Conservation (phyloP, 2,797 vertebrate genomes). For the Harpagifer antarcticus region DNA sequence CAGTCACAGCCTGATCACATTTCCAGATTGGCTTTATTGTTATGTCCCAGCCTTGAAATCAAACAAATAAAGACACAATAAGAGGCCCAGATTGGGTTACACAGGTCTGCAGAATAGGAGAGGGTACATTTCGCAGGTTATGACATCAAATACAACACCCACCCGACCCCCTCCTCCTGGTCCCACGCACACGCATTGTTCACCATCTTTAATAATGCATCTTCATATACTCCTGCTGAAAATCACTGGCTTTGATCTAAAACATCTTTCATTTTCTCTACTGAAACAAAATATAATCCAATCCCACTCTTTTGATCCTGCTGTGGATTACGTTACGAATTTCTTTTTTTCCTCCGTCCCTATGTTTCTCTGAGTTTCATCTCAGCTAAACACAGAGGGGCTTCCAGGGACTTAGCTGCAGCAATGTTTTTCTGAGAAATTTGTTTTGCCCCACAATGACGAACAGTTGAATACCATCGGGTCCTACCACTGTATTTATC, state of each 20-base stretch:
- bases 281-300: conserved; percentile 84
- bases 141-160: conserved; percentile 87
- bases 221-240: conserved; percentile 78
- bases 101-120: conserved; percentile 79
- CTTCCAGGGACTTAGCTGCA: conserved; percentile 52
- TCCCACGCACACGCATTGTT: conserved; percentile 62
- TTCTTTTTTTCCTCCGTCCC: conserved; percentile 62
- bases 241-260: conserved; percentile 87
- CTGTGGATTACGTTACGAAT: conserved; percentile 83
- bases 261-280: conserved; percentile 79
- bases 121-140: conserved; percentile 84
- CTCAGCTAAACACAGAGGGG: conserved; percentile 43
- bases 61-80: conserved; percentile 90
- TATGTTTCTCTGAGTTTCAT: conserved; percentile 59
- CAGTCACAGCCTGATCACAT: conserved; percentile 88
- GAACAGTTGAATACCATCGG: conserved; percentile 28
- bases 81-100: conserved; percentile 82
- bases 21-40: conserved; percentile 90
- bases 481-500: conserved; percentile 9
- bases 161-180: background rate
- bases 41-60: conserved; percentile 83
- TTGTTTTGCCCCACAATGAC: conserved; percentile 26
- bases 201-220: conserved; percentile 89
- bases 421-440: conserved; percentile 25
- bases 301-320: conserved; percentile 77